Evolutionary conservation across 2,113 vertebrate species (phyloP), one percentile per base, ranked within the genome.

Genomic region (Onychostruthus taczanowskii): DNA sequence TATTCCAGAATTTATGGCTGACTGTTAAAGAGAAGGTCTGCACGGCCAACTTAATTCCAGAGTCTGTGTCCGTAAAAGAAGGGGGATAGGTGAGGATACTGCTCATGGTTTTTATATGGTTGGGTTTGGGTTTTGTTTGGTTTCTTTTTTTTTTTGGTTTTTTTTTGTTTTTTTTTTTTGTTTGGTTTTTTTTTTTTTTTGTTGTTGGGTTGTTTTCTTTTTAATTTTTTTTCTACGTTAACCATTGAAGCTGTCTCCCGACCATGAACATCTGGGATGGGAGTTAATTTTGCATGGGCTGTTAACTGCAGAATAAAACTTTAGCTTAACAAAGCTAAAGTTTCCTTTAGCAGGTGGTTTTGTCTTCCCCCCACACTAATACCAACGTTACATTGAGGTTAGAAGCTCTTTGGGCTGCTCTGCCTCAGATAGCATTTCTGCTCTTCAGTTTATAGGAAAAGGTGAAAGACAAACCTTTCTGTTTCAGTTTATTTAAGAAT

Each of bases 301-400:
- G 77, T 83, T 94, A 90, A 86, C 59, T 91, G 50, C 17, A 86
- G 75, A 90, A 91, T 74, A 91, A 37, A 37, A 37, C 37, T 37
- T 37, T 9, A 46, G 63, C 90, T 68, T 91, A 79, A 74, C 23
- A 77, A 89, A 95, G 67, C 43, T 92, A 55, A 63, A 50, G 16
- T 90, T 91, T 91, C 78, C 73, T 79, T 86, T 33, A 88, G 85
- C 30, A 73, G 70, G 69, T 87, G 63, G 11, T n/a, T 93, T 92
- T 89, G 30, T 89, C 78, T 90, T 90, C 52, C 87, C 44, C 69
- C 52, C 76, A 69, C 55, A 35, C 24, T 81, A 55, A 67, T 75
- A 67, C 3, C 28, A 94, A 5, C 81, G 63, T 78, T 90, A 55
- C 23, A 20, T 70, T 67, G 53, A 87, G 49, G 31, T 84, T 83